Conservation (phyloP, 2,797 vertebrate species). For the Chaenodraco wilsoni region DNA sequence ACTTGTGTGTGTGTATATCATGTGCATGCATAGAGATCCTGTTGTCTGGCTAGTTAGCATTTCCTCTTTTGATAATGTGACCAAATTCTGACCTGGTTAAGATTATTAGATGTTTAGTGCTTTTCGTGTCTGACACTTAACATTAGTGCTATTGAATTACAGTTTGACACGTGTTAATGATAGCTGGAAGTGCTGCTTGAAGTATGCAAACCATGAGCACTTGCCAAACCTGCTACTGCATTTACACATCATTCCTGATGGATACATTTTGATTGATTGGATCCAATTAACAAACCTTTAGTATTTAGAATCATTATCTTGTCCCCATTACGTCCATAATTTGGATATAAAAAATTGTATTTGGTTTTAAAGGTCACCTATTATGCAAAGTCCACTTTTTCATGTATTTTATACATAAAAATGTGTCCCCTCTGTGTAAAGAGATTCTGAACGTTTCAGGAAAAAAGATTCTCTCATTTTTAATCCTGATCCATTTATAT, state of each 20-base stretch:
- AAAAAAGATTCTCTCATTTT: too few species aligned
- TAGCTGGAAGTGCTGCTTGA: neutral
- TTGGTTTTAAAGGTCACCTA: neutral
- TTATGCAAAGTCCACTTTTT: too few species aligned
- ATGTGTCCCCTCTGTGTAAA: too few species aligned
- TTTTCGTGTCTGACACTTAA: neutral
- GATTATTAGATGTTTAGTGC: slow-evolving; percentile 10
- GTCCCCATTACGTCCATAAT: neutral
- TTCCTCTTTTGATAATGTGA: slow-evolving; percentile 6
- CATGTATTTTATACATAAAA: too few species aligned
- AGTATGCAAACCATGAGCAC: neutral
- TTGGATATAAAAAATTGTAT: neutral
- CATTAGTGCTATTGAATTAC: neutral
- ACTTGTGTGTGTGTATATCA: neutral
- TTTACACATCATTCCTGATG: neutral
- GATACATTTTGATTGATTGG: neutral
- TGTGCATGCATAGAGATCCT: slow-evolving; percentile 11
- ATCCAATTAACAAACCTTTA: neutral
- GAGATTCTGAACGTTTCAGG: too few species aligned
- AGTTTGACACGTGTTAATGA: neutral
- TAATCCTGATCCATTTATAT: too few species aligned
- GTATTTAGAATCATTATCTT: neutral
- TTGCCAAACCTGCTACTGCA: neutral
- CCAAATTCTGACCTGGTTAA: slow-evolving; percentile 8
- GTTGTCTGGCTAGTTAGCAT: slow-evolving; percentile 1